Conservation (phyloP, 2,888 invertebrate genomes). For the Sussaba pulchella region DNA sequence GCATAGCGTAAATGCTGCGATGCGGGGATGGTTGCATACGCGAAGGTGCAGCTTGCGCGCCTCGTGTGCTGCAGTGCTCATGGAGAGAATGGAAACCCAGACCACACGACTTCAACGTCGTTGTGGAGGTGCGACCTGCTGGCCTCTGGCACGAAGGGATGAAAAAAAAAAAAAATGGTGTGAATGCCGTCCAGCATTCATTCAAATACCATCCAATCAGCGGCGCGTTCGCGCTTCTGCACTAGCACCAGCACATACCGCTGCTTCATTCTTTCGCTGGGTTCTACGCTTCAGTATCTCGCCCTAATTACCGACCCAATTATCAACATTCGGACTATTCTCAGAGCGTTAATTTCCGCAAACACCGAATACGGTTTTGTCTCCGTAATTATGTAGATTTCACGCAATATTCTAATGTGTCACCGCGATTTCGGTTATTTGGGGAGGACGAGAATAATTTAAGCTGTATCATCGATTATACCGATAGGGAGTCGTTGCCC, state of each 20-base stretch:
- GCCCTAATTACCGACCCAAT: constrained; percentile 51
- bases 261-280: constrained; percentile 36
- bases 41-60: constrained; percentile 24
- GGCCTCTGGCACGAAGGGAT: constrained; percentile 50
- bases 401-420: background rate
- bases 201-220: constrained; percentile 74
- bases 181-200: constrained; percentile 76
- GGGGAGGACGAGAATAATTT: background rate
- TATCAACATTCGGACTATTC: constrained; percentile 53
- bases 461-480: no score
- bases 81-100: constrained; percentile 17
- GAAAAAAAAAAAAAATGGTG: constrained; percentile 71
- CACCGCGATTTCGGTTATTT: background rate
- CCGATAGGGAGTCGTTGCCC: no score
- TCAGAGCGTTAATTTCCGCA: constrained; percentile 14
- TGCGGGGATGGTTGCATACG: constrained; percentile 8
- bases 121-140: constrained; percentile 39
- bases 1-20: constrained; percentile 11
- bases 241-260: constrained; percentile 13
- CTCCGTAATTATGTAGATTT: background rate
- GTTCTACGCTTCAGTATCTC: constrained; percentile 27
- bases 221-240: constrained; percentile 28
- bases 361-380: background rate
- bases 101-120: constrained; percentile 36
- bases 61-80: constrained; percentile 34